Conservation (phyloP, 2,888 invertebrate genomes). For the Andrena praecox region DNA sequence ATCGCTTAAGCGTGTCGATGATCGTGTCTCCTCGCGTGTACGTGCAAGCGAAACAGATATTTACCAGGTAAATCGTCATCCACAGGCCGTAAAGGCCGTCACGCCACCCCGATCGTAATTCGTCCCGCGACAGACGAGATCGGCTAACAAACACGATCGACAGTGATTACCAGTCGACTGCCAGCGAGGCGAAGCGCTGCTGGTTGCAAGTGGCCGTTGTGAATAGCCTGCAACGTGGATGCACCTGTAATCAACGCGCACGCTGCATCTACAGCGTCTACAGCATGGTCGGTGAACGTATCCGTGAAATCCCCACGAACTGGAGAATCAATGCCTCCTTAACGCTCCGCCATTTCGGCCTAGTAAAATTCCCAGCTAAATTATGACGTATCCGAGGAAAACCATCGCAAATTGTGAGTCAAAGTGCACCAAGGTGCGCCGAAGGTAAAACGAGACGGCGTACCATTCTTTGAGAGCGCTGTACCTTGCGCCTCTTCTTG, state of each 20-base stretch:
- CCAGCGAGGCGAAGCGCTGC: slow-evolving; percentile 32
- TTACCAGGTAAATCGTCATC: slow-evolving; percentile 32
- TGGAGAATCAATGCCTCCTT: not conserved
- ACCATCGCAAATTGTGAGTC: not conserved
- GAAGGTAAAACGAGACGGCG: slow-evolving; percentile 12
- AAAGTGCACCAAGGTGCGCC: not conserved
- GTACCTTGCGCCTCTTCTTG: slow-evolving; percentile 56
- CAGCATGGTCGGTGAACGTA: slow-evolving; percentile 32
- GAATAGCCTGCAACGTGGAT: slow-evolving; percentile 38
- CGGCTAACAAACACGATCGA: slow-evolving; percentile 71
- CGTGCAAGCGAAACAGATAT: slow-evolving; percentile 3
- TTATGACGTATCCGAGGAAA: not conserved
- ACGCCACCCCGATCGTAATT: slow-evolving; percentile 62
- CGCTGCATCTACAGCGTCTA: slow-evolving; percentile 34
- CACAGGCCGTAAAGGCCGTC: slow-evolving; percentile 20
- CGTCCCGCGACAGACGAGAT: slow-evolving; percentile 60
- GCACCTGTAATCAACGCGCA: slow-evolving; percentile 66
- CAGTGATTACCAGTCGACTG: slow-evolving; percentile 64
- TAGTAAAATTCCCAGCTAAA: not conserved
- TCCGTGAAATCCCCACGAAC: not conserved
- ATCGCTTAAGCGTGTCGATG: slow-evolving; percentile 5
- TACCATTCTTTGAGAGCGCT: slow-evolving; percentile 21
- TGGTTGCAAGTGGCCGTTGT: slow-evolving; percentile 11
- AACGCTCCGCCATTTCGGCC: not conserved
- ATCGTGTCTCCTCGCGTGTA: slow-evolving; percentile 5